Conservation (phyloP, 2,888 invertebrate genomes). For the Polyommatus icarus region DNA sequence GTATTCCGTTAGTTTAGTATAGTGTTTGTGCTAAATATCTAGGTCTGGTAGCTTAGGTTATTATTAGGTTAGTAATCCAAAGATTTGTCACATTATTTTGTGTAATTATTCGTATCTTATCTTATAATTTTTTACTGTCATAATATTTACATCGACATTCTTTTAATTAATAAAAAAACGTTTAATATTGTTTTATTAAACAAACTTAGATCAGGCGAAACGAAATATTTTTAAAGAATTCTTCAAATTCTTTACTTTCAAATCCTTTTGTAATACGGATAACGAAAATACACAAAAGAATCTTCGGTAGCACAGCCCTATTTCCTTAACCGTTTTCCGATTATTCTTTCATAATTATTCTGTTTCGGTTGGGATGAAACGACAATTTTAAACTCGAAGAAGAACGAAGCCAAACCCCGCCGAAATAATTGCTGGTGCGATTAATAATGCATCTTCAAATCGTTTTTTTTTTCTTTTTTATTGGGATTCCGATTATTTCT, state of each 20-base stretch:
- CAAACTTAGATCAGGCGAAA: not conserved
- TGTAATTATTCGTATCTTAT: no score
- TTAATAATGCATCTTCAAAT: slow-evolving; percentile 2
- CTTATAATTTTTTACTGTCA: no score
- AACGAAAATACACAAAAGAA: not conserved
- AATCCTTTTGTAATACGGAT: not conserved
- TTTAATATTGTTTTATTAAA: not conserved
- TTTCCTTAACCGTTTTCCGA: slow-evolving; percentile 17
- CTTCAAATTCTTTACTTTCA: not conserved
- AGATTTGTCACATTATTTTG: no score
- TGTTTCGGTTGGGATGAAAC: slow-evolving; percentile 7
- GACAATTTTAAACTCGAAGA: slow-evolving; percentile 1
- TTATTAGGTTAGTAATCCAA: no score
- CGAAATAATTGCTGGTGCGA: slow-evolving; percentile 3
- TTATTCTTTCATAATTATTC: slow-evolving; percentile 9
- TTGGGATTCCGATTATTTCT: not conserved
- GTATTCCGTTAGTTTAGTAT: no score
- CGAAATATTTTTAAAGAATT: no score
- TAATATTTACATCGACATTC: no score
- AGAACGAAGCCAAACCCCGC: slow-evolving; percentile 6
- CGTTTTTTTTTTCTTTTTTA: not conserved
- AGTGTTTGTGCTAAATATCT: no score
- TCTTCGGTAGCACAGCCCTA: not conserved
- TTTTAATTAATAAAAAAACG: no score
- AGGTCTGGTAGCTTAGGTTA: no score